Evolutionary conservation across 2,797 vertebrate species (phyloP).

Genomic region (Pristis pectinata): DNA sequence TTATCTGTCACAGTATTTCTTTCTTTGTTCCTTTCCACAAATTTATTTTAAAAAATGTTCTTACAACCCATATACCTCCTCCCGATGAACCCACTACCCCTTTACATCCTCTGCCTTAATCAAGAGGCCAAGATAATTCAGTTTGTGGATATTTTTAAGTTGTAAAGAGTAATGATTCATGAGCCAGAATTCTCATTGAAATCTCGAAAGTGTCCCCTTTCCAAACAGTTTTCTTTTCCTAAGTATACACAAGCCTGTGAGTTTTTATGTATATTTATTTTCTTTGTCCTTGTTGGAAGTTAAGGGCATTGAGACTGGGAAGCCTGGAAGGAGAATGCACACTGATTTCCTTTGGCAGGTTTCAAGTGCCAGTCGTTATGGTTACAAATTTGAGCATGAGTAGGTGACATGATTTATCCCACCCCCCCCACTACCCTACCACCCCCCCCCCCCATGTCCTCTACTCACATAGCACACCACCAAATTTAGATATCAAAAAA

Average conservation of each 20-base stretch:
- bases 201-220: background rate
- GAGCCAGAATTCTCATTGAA: background rate
- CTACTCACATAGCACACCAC: no score
- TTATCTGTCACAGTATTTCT: conserved; percentile 18
- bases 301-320: background rate
- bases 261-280: no score
- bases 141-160: background rate
- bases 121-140: background rate
- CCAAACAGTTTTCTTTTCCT: background rate
- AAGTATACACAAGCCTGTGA: no score
- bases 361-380: background rate
- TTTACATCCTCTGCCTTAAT: background rate
- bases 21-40: conserved; percentile 24
- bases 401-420: no score
- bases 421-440: no score
- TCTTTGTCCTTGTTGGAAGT: background rate
- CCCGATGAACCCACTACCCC: background rate
- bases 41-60: background rate
- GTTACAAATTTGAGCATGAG: background rate
- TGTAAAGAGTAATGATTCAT: background rate
- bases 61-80: background rate
- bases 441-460: background rate
- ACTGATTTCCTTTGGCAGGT: background rate
- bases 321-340: background rate
- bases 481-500: background rate